phyloP scores from a whole-genome alignment of 2,113 vertebrate species.

The Poeciliopsis occidentalis region DNA sequence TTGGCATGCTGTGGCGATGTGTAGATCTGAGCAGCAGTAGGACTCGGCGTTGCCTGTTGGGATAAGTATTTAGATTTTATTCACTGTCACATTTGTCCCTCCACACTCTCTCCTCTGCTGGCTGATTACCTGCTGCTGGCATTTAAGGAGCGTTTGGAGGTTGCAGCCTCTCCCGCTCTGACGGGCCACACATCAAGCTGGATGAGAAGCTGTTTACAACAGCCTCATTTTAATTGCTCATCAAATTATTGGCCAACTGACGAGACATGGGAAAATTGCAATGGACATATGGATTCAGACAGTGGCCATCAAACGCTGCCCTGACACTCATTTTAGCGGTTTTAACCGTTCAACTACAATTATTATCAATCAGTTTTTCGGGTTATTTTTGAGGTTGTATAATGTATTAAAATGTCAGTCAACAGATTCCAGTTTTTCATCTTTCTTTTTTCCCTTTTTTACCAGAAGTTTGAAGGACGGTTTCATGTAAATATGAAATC shows the following conservation, averaged over 20 bases:
- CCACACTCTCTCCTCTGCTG: slow-evolving; percentile 21
- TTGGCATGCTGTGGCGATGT: background rate
- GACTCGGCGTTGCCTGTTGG: slow-evolving; percentile 5
- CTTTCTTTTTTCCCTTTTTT: background rate
- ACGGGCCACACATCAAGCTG: slow-evolving; percentile 41
- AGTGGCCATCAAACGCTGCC: slow-evolving; percentile 52
- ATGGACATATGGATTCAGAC: slow-evolving; percentile 66
- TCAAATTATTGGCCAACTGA: slow-evolving; percentile 64
- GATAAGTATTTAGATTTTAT: slow-evolving; percentile 12
- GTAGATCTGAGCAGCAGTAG: slow-evolving; percentile 5
- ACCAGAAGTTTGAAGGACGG: too few species aligned
- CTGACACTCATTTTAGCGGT: slow-evolving; percentile 8
- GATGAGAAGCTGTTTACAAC: slow-evolving; percentile 48
- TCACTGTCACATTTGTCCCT: slow-evolving; percentile 22
- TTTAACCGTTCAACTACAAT: slow-evolving; percentile 10
- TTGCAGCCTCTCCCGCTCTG: slow-evolving; percentile 22
- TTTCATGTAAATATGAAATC: background rate
- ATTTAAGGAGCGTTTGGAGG: slow-evolving; percentile 36
- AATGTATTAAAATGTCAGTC: background rate
- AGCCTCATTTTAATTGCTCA: slow-evolving; percentile 61
- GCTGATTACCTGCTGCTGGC: slow-evolving; percentile 55
- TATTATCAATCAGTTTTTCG: background rate
- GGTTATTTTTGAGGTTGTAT: background rate
- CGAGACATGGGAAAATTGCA: slow-evolving; percentile 51
- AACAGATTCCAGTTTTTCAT: background rate